A percentile compares a stretch with the other conserved stretches of the same genome.
These are phyloP conservation scores for Microctonus aethiopoides DNA, from an alignment of 2,888 invertebrate genomes.

Conservation along the genomic window DNA sequence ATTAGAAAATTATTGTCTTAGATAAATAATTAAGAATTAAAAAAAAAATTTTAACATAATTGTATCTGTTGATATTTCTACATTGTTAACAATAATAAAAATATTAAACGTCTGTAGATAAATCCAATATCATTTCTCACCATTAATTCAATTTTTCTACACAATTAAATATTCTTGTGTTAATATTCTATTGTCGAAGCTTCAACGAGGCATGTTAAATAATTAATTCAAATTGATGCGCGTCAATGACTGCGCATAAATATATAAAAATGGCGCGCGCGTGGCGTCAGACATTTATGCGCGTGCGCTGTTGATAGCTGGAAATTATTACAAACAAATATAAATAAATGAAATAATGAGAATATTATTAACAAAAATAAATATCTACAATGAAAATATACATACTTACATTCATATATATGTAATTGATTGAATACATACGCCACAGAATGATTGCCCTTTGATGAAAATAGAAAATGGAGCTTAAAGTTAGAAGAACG, in stretches of 20 bases:
- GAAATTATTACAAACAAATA: neutral
- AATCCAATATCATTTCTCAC: neutral
- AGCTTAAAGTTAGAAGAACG: slow-evolving; percentile 15
- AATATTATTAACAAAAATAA: neutral
- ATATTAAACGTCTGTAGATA: neutral
- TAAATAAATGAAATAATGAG: neutral
- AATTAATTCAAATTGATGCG: neutral
- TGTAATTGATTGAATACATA: too few relatives aligned
- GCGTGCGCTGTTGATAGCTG: neutral
- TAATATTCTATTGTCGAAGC: neutral
- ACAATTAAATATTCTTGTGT: neutral
- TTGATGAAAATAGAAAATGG: slow-evolving; percentile 7
- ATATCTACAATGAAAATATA: too few relatives aligned
- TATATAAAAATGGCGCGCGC: neutral
- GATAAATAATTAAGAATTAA: too few relatives aligned
- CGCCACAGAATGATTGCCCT: neutral
- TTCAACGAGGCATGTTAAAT: neutral
- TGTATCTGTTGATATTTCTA: too few relatives aligned
- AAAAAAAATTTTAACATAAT: too few relatives aligned
- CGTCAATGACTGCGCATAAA: neutral
- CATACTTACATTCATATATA: too few relatives aligned
- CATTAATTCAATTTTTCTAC: neutral
- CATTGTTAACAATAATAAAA: neutral
- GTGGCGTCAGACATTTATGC: neutral
- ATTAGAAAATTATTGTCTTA: too few relatives aligned